Evolutionary conservation across 1,140 invertebrate species (phyloP).

Genomic region (Cydia splendana): DNA sequence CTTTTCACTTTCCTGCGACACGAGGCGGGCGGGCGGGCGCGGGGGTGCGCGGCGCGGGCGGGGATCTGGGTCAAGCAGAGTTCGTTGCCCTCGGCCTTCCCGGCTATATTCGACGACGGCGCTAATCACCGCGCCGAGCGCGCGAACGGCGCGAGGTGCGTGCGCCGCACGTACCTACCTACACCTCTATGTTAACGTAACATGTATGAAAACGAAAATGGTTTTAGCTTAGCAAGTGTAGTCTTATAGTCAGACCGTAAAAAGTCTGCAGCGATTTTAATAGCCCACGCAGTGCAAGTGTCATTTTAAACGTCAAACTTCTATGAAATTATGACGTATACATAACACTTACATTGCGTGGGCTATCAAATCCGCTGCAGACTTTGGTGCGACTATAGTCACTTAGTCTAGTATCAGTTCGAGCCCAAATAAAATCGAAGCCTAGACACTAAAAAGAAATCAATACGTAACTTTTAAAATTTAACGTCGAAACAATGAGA

Average conservation of each 20-base stretch:
- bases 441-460: neutral
- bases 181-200: neutral
- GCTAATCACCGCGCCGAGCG: conserved; percentile 60
- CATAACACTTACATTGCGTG: too few relatives aligned
- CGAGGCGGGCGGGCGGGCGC: conserved; percentile 9
- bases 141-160: conserved; percentile 33
- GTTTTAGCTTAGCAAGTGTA: neutral
- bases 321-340: too few relatives aligned
- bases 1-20: conserved; percentile 78
- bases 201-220: neutral
- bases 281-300: too few relatives aligned
- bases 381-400: too few relatives aligned
- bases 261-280: too few relatives aligned
- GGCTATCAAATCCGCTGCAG: too few relatives aligned
- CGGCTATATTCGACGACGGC: conserved; percentile 77
- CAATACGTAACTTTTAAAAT: neutral
- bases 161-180: conserved; percentile 27
- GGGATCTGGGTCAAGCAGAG: conserved; percentile 78
- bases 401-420: neutral
- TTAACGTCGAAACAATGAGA: neutral
- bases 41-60: conserved; percentile 48
- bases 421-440: neutral
- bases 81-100: conserved; percentile 80
- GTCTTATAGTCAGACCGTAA: too few relatives aligned
- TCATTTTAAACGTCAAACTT: too few relatives aligned